Evolutionary conservation across 2,797 vertebrate genomes (phyloP).

Genomic region (Phalloptychus januarius): DNA sequence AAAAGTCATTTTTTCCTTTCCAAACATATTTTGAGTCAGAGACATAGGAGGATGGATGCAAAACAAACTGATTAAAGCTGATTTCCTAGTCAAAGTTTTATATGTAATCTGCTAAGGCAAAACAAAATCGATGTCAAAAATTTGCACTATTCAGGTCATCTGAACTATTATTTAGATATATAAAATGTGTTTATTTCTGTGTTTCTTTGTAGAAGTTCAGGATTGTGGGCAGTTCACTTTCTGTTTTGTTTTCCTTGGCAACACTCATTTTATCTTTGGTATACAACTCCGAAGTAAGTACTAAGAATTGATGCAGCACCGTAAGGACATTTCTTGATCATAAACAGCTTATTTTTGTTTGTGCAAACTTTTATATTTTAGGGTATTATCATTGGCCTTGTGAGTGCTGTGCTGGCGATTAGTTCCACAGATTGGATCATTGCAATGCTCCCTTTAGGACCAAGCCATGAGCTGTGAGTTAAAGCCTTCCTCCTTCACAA

Average conservation of each 20-base stretch:
- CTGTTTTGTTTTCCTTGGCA: background rate
- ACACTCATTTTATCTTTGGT: background rate
- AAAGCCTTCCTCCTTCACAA: background rate
- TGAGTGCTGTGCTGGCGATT: constrained; percentile 13
- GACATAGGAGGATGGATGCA: background rate
- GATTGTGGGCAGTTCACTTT: background rate
- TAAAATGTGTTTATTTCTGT: background rate
- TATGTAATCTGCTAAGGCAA: background rate
- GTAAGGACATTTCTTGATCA: background rate
- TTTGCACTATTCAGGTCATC: background rate
- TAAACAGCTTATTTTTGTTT: background rate
- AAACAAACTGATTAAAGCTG: background rate
- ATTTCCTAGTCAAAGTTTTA: background rate
- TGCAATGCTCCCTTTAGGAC: constrained; percentile 25
- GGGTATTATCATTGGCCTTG: constrained; percentile 30
- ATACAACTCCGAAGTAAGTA: constrained; percentile 21
- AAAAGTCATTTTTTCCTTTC: background rate
- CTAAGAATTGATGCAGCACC: too few species aligned
- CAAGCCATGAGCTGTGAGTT: constrained; percentile 67
- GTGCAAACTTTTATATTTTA: constrained; percentile 21
- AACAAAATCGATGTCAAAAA: background rate
- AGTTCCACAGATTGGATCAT: constrained; percentile 25
- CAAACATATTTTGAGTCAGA: background rate
- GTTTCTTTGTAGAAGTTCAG: constrained; percentile 18
- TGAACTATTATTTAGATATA: too few species aligned